Evolutionary conservation across 2,888 invertebrate species (phyloP), one percentile per base, ranked within the genome.

Genomic region (Desoria tigrina): DNA sequence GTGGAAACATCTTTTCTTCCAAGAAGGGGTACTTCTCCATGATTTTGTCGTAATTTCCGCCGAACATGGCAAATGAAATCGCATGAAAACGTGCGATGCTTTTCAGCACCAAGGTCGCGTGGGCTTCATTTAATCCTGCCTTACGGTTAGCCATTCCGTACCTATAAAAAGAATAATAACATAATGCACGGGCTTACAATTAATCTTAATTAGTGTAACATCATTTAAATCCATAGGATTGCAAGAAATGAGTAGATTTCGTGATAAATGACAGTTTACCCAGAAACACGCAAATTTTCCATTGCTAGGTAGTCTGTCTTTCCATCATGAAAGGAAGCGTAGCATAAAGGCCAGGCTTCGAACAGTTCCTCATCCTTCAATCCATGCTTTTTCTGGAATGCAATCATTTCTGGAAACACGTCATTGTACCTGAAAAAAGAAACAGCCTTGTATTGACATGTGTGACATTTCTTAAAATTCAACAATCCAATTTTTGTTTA

Each of bases 41-140:
- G 9, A 76, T 71, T 32, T 60, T 51, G n/a, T 73, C 72, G 11
- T 32, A 63, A 21, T 68, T 65, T 4, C 76, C 76, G 11, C 59
- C 39, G 42, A 66, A 75, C 63, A 70, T 75, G 18, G 69, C 74
- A 27, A 45, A 75, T 0, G 74, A 74, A 14, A 73, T 49, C 6
- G 74, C 73, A 60, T 76, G 76, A 42, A 64, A 74, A 32, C 57
- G 60, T 0, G 73, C 76, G 23, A 75, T 51, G 24, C 67, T 66
- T 6, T 58, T 49, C 16, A 76, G 42, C 3, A 71, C 70, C 1
- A 69, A 24, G 2, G 39, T 23, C 1, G 55, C 42, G 27, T 76
- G 74, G 9, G 69, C 65, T 18, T 65, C 59, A 24, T 74, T 73
- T 27, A 76, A n/a, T 2, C 76, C 76, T 2, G 28, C 16, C 1